Base-by-base conservation (phyloP, 2,888 invertebrate species). In the Rhingia campestris region DNA sequence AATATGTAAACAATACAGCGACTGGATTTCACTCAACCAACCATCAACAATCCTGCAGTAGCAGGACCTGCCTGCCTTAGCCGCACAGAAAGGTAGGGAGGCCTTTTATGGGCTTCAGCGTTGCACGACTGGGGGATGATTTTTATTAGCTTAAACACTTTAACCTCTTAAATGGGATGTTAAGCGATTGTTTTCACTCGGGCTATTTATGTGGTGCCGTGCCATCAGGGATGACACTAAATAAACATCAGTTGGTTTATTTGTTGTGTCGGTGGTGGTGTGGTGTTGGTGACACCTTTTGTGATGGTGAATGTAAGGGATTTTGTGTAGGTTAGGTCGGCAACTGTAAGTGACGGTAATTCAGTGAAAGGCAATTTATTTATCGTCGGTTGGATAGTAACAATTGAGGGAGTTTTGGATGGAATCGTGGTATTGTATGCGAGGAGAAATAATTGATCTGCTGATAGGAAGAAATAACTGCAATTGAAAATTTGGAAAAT, bases 121-220 rank as follows among this genome's bases (percentile, higher is more conserved):
- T 74, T 22, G 12, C 67, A 66, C 49, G 73, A 82, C 58, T 64
- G 84, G 80, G 84, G 84, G 84, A 80, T 84, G 84, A 84, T 80
- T 84, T 84, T 88, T 89, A 90, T 90, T 90, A 89, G 90, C 88
- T 86, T 86, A 86, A 87, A 87, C 87, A 87, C 87, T 86, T 87
- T 86, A 87, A 88, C 88, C 87, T 87, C 58, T 81, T 80, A 86
- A 87, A 88, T 88, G 87, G 88, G 88, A 87, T 74, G 87, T 80
- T 84, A 84, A 84, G 84, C 84, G 84, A 84, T 80, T 84, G 84
- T 84, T 84, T 84, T 84, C 84, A 80, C 80, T 80, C 41, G 74
- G 80, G 80, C 84, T 84, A 84, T 84, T 84, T 84, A 84, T 80
- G 80, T 80, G 80, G 80, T 84, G 84, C 53, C 69, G 66, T 84